Conservation (phyloP, 2,888 invertebrate genomes). For the Perizoma flavofasciatum region DNA sequence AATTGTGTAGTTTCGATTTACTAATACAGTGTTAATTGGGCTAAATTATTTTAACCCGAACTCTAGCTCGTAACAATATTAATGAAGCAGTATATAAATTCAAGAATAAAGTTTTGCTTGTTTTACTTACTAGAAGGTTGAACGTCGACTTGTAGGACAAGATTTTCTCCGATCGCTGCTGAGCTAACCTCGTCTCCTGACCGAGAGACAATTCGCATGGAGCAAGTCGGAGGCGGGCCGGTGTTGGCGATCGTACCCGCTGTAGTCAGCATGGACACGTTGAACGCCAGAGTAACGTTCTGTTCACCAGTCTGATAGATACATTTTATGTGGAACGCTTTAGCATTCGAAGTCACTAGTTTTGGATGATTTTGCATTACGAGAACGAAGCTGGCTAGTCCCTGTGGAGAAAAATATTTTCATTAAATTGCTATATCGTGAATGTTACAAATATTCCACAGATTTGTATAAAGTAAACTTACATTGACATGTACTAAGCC, state of each 20-base stretch:
- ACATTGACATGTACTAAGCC: conserved; percentile 95
- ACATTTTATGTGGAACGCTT: conserved; percentile 98
- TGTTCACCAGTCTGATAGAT: conserved; percentile 97
- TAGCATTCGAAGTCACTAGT: conserved; percentile 96
- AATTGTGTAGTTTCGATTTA: too few species aligned
- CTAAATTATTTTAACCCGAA: too few species aligned
- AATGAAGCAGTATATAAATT: neutral
- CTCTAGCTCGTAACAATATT: too few species aligned
- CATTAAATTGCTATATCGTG: too few species aligned
- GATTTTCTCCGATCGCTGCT: conserved; percentile 95
- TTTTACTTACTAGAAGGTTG: conserved; percentile 86
- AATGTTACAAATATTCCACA: neutral
- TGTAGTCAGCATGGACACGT: conserved; percentile 97
- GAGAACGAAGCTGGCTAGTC: conserved; percentile 95
- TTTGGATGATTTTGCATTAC: conserved; percentile 98
- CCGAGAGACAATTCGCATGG: conserved; percentile 95
- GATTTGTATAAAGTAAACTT: conserved; percentile 54
- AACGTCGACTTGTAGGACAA: conserved; percentile 93
- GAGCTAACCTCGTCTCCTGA: conserved; percentile 95
- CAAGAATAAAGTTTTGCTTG: neutral
- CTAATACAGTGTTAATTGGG: too few species aligned
- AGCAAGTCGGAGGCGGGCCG: conserved; percentile 95
- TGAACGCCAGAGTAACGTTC: conserved; percentile 95
- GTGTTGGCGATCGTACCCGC: conserved; percentile 98
- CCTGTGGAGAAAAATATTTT: conserved; percentile 76